Conservation (phyloP, 30 jellyfish, hydroid and myxozoan species). For the Aurelia sp. region DNA sequence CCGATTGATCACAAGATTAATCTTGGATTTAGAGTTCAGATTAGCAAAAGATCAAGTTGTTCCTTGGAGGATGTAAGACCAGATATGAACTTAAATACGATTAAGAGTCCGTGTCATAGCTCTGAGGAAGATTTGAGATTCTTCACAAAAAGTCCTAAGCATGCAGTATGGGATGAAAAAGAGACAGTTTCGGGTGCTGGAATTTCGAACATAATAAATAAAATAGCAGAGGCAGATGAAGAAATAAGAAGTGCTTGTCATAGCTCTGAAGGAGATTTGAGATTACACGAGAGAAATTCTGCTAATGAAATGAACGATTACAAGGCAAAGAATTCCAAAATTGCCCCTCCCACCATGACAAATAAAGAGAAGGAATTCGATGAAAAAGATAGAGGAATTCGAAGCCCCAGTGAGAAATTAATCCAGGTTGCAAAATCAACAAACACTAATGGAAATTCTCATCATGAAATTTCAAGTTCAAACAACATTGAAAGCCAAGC, state of each 20-base stretch:
- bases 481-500: background rate
- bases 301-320: no score
- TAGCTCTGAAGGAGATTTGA: conserved; percentile 30
- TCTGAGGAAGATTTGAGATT: conserved; percentile 25
- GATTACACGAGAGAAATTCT: background rate
- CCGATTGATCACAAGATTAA: background rate
- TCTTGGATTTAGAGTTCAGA: background rate
- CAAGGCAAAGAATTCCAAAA: no score
- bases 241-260: background rate
- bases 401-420: conserved; percentile 4
- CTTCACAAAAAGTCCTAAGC: background rate
- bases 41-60: conserved; percentile 20
- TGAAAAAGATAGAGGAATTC: background rate
- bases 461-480: background rate
- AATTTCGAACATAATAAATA: no score
- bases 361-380: no score
- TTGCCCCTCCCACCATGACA: no score
- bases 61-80: conserved; percentile 27
- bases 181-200: no score
- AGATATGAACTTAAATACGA: background rate
- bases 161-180: no score
- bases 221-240: no score
- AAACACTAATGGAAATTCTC: background rate
- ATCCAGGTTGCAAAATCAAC: background rate
- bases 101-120: conserved; percentile 25